phyloP scores from a whole-genome alignment of 2,113 vertebrate species.

The Halcyon senegalensis region DNA sequence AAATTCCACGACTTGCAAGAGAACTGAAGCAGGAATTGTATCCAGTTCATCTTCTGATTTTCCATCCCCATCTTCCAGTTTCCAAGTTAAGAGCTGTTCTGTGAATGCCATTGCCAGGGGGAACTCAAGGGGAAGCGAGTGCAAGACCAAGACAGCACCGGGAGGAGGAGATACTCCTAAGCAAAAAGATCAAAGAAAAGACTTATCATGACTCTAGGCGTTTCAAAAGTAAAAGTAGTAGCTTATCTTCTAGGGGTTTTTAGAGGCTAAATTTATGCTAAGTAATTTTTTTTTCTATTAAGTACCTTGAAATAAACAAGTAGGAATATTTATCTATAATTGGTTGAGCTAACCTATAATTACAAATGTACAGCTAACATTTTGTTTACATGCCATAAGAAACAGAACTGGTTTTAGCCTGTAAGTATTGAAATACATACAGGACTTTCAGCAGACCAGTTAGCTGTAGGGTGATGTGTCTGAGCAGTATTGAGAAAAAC shows the following conservation, averaged over 20 bases:
- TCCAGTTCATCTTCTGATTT: constrained; percentile 90
- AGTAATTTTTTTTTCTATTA: not conserved
- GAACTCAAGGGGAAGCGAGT: constrained; percentile 95
- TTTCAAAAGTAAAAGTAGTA: not conserved
- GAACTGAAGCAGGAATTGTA: constrained; percentile 87
- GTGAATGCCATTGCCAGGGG: constrained; percentile 95
- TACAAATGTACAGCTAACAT: not conserved
- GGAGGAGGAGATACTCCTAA: constrained; percentile 94
- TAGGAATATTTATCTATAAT: not conserved
- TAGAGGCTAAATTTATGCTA: not conserved
- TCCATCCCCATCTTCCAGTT: constrained; percentile 83
- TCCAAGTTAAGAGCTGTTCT: constrained; percentile 94
- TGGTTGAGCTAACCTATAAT: not conserved
- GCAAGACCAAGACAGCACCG: constrained; percentile 90
- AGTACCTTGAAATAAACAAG: not conserved
- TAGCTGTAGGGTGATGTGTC: not conserved
- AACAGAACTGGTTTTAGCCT: not conserved
- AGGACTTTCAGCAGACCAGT: not conserved
- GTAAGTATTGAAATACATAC: not conserved
- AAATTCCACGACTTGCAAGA: constrained; percentile 93
- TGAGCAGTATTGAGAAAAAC: not conserved
- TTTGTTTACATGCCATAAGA: not conserved
- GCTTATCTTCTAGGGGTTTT: not conserved
- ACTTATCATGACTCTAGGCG: not conserved
- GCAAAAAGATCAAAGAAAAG: not conserved